These are phyloP conservation scores for Drosophila setifemur DNA, from an alignment of 1,140 invertebrate genomes.

Conservation along the genomic window DNA sequence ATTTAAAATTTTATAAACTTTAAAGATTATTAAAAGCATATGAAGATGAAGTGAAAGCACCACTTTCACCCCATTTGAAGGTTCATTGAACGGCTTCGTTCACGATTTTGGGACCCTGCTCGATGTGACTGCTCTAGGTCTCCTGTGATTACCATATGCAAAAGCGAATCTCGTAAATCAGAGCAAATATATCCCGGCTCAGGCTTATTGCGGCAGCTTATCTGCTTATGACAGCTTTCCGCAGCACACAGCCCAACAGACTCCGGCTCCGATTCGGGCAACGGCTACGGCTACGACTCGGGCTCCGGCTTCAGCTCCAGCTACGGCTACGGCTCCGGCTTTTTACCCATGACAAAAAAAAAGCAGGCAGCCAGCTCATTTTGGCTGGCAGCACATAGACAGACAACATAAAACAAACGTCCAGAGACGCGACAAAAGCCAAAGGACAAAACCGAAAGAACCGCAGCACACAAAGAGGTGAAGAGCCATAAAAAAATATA, in stretches of 20 bases:
- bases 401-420: slow-evolving; percentile 77
- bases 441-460: slow-evolving; percentile 69
- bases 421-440: slow-evolving; percentile 63
- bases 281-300: slow-evolving; percentile 5
- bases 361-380: slow-evolving; percentile 1
- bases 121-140: slow-evolving; percentile 11
- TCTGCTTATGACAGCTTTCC: slow-evolving; percentile 82
- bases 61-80: slow-evolving; percentile 31
- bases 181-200: slow-evolving; percentile 80
- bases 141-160: slow-evolving; percentile 79
- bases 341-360: too few species aligned
- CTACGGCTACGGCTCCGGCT: slow-evolving; percentile 1
- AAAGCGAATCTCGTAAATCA: slow-evolving; percentile 81
- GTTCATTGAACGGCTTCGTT: slow-evolving; percentile 63
- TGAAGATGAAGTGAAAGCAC: too few species aligned
- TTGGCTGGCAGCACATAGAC: slow-evolving; percentile 59
- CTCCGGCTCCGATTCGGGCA: neutral
- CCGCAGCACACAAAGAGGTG: slow-evolving; percentile 51
- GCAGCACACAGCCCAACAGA: slow-evolving; percentile 34
- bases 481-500: slow-evolving; percentile 45
- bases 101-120: neutral
- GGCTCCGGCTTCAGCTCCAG: neutral
- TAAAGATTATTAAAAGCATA: too few species aligned
- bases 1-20: too few species aligned
- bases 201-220: slow-evolving; percentile 81